Evolutionary conservation across 1,140 invertebrate genomes (phyloP), one percentile per base, ranked within the genome.

Genomic region (Lerema accius): DNA sequence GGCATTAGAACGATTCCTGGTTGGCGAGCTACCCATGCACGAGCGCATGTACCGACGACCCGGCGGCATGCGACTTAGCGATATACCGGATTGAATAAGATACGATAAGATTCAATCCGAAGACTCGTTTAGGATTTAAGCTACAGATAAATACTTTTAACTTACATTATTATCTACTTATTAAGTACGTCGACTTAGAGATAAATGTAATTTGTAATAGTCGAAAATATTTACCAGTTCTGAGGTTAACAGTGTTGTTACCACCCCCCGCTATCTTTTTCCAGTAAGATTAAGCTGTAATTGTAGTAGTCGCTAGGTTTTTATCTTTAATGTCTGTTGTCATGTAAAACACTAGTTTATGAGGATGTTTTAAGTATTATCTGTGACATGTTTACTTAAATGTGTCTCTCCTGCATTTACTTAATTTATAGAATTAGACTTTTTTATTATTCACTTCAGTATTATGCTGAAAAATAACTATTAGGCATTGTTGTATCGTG

Each of bases 31-130:
- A 14, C 95, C 95, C 0, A 61, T 91, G 9, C 83, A 92, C 0
- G 94, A 96, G 71, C 92, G 95, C 61, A 94, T 96, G 65, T 97
- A 95, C 78, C 92, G 95, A 6, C 75, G 85, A 15, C 82, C 86
- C 3, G 86, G 86, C 1, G 87, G 86, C 13, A 89, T 92, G 23
- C 69, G 71, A 0, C 79, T 91, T 26, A 90, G 84, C 48, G 86
- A 90, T 48, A 85, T 91, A 65, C 89, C 89, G 0, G 89, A 91
- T 45, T 91, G 66, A 84, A 14, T n/a, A n/a, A n/a, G n/a, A n/a
- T n/a, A n/a, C n/a, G n/a, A n/a, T n/a, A n/a, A n/a, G n/a, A n/a
- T n/a, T n/a, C n/a, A n/a, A n/a, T n/a, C n/a, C n/a, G n/a, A n/a
- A n/a, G n/a, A n/a, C n/a, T n/a, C n/a, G n/a, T n/a, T n/a, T n/a